These are phyloP conservation scores for Omphaloscelis lunosa DNA, from an alignment of 2,888 invertebrate genomes.

Conservation along the genomic window DNA sequence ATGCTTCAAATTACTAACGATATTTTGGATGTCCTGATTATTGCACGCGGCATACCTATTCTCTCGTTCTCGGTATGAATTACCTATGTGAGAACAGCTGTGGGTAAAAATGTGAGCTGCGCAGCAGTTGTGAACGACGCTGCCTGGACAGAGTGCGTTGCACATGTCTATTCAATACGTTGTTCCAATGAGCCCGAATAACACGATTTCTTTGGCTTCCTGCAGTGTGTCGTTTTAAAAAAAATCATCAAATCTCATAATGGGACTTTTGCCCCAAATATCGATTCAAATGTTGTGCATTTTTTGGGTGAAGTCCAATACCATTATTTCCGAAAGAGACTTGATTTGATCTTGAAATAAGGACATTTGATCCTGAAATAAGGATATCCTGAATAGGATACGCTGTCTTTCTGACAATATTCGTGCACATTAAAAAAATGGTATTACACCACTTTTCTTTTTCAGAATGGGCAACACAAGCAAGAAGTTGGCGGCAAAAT, in stretches of 20 bases:
- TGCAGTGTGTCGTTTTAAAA: no score
- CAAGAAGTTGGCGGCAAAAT: slow-evolving; percentile 92
- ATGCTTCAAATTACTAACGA: no score
- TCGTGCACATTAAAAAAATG: neutral
- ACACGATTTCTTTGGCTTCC: neutral
- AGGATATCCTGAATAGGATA: neutral
- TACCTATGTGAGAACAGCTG: neutral
- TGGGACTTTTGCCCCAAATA: neutral
- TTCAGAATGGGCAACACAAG: slow-evolving; percentile 91
- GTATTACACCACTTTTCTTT: slow-evolving; percentile 33
- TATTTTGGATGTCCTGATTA: neutral
- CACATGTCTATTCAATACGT: neutral
- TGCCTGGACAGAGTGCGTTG: no score
- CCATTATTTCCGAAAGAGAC: neutral
- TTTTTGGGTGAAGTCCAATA: neutral
- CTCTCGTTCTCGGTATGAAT: neutral
- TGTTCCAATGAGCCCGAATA: neutral
- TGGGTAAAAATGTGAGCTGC: neutral
- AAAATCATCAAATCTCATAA: neutral
- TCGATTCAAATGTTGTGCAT: neutral
- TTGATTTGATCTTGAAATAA: neutral
- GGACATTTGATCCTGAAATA: neutral
- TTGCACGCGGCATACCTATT: neutral
- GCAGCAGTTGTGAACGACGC: neutral
- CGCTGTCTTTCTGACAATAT: neutral